Base-by-base conservation (phyloP, 2,113 vertebrate genomes). In the Agelaius tricolor region DNA sequence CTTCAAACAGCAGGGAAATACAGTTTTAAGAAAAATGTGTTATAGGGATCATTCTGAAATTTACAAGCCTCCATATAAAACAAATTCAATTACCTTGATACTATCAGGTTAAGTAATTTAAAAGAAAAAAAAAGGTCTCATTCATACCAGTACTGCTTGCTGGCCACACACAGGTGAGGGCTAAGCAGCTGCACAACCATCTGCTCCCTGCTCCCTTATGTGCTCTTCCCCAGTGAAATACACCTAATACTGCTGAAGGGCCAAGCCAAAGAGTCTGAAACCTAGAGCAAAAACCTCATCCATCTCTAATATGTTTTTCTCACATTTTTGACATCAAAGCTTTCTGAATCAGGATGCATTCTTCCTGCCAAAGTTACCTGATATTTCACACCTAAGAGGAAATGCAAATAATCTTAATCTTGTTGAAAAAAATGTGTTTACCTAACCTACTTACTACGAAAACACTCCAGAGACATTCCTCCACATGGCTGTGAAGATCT, bases 381-480 rank as follows among this genome's bases (percentile, higher is more conserved):
- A 63, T 54, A 89, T 52, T 94, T 66, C 21, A 86, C 75, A 81
- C 22, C 43, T 26, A 90, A 77, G 20, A 89, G 19, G 27, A 93
- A 78, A 88, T 65, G 52, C 44, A 86, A 84, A 86, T 88, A 90
- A 77, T 35, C 33, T 58, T 71, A 59, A 91, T 71, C 47, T 73
- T 31, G 14, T 16, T 9, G 33, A 62, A 77, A 76, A 69, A 72
- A 87, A 28, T 2, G 54, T 35, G n/a, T 68, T 89, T 84, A 33
- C 21, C 51, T 76, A 79, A 82, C 52, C 54, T 51, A 81, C 23
- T 79, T 69, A 49, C 6, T n/a, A 95, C 49, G n/a, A 91, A 84
- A 73, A 84, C 66, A 91, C 33, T 85, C 44, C 82, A 95, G 63
- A 95, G 63, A 59, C 74, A 83, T 79, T 93, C 67, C 63, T 80